These are phyloP conservation scores for Meloe dianella DNA, from an alignment of 2,888 invertebrate species.

Conservation along the genomic window DNA sequence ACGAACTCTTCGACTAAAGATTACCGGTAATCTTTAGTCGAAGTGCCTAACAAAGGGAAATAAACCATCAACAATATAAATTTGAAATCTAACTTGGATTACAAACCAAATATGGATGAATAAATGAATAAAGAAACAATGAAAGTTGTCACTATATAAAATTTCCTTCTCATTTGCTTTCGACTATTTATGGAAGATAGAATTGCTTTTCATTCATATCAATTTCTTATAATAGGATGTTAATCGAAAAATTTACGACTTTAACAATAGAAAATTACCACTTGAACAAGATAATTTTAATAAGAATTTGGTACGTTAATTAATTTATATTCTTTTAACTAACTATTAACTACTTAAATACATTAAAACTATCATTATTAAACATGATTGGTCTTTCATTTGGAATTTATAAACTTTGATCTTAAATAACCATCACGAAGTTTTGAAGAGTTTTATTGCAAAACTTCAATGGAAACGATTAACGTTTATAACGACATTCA, in stretches of 20 bases:
- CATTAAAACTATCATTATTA: neutral
- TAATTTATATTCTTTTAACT: neutral
- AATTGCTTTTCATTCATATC: neutral
- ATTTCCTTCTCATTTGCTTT: neutral
- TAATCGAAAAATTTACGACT: neutral
- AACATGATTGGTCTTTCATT: neutral
- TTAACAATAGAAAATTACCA: neutral
- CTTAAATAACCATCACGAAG: neutral
- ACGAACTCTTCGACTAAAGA: constrained; percentile 3
- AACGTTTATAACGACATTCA: neutral
- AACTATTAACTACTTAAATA: neutral
- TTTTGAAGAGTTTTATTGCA: neutral
- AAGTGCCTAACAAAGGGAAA: neutral
- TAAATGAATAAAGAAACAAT: neutral
- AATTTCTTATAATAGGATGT: neutral
- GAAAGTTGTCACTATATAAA: neutral
- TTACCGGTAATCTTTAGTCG: neutral
- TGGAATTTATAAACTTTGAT: neutral
- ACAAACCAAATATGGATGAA: neutral
- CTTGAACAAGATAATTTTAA: neutral
- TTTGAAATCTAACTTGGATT: neutral
- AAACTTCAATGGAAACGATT: neutral
- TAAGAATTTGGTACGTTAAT: neutral
- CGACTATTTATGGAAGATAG: neutral
- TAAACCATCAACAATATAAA: neutral